phyloP scores from a whole-genome alignment of 2,888 invertebrate genomes.

The Ophraella communa region DNA sequence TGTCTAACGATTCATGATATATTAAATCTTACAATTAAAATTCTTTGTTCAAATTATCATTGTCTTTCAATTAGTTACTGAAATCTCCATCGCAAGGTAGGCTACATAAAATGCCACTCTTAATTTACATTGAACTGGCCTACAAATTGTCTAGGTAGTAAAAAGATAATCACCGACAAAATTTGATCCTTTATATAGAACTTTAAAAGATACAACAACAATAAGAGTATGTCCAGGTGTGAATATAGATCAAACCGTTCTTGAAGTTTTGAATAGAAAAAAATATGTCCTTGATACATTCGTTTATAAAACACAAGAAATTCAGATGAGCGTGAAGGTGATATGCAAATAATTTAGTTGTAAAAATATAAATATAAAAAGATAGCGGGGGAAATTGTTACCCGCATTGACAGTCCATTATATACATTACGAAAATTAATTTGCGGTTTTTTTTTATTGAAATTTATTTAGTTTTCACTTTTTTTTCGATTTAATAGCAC shows the following conservation, averaged over 20 bases:
- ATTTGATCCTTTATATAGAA: conserved; percentile 41
- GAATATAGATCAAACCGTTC: conserved; percentile 40
- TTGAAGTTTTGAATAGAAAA: conserved; percentile 2
- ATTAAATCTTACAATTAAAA: no score
- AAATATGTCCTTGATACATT: background rate
- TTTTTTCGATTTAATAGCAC: no score
- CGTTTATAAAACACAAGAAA: background rate
- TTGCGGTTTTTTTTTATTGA: no score
- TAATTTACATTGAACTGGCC: background rate
- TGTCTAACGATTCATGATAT: no score
- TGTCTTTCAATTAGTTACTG: no score
- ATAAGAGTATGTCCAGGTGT: conserved; percentile 41
- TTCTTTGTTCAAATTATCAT: no score
- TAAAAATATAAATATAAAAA: background rate
- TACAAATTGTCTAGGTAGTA: conserved; percentile 16
- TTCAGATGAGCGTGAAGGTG: background rate
- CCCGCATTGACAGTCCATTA: no score
- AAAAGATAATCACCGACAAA: conserved; percentile 39
- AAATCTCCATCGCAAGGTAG: background rate
- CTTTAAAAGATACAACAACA: conserved; percentile 37
- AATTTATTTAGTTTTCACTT: no score
- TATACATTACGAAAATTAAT: no score
- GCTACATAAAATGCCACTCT: background rate
- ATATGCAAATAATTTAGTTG: background rate
- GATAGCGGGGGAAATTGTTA: no score